Base-by-base conservation (phyloP, 2,797 vertebrate genomes). In the Ctenopoma kingsleyae region DNA sequence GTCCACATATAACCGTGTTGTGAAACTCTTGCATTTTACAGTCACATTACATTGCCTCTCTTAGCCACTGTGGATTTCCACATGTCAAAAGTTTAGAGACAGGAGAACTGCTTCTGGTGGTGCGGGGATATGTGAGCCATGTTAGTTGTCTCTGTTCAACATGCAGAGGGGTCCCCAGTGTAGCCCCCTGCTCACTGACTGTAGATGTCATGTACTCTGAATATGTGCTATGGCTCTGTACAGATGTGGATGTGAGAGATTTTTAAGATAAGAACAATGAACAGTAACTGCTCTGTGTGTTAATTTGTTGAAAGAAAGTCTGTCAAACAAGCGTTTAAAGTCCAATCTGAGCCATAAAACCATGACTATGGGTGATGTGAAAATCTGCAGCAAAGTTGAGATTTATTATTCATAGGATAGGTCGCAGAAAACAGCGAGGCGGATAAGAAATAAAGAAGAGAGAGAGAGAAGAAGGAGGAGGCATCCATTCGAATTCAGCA, bases 371-470 rank as follows among this genome's bases (percentile, higher is more conserved):
- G 67, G 48, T 70, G 74, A 62, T 83, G 76, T 74, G 49, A 79
- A 82, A 84, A 81, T 72, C 74, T 83, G 61, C 82, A 78, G 84
- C 85, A 85, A 82, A 85, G 78, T 78, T 88, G 58, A 84, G 71
- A 93, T 94, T 84, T 76, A 93, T 92, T 87, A 94, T 93, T 91
- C 78, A 93, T 89, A 76, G 72, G 47, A 77, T 67, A 74, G 75
- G 72, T 73, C 89, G 85, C 80, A 83, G 77, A 68, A 89, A 91
- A 92, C 77, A 84, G 73, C 78, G 74, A 84, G 66, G 82, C 69
- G 25, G 62, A 71, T 75, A 55, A 78, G 72, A 17, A 30, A 36
- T 70, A 69, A 49, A 56, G 47, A 49, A 49, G 27, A 43, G 44
- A 56, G 67, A 57, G 66, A 46, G 55, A 70, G 82, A 70, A 32